Base-by-base conservation (phyloP, 2,888 invertebrate genomes). In the Uloborus plumipes region DNA sequence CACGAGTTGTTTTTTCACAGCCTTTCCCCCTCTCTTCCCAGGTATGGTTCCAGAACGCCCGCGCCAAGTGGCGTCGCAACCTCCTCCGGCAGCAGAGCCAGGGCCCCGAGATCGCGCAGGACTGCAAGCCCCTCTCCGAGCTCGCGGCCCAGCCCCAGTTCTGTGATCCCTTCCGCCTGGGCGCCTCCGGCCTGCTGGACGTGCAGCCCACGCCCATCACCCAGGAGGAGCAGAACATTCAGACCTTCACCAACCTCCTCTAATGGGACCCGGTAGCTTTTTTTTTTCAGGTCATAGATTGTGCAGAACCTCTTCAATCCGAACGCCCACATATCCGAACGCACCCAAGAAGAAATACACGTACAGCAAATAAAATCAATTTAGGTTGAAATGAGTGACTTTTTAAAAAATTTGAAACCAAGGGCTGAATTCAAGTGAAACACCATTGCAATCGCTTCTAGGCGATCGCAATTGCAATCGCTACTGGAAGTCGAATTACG, bases 21-120 rank as follows among this genome's bases (percentile, higher is more conserved):
- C 90, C 91, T 91, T 61, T n/a, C n/a, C n/a, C n/a, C n/a, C 92
- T 69, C 7, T 18, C 47, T 16, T 50, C 47, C 1, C 31, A 98
- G 98, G 98, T 98, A 3, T 99, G 98, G 98, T 99, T 99, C 90
- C 99, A 99, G 92, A 99, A 99, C 89, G 84, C 99, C 0, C 92
- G 99, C 71, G 99, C 99, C 55, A 99, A 99, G 91, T 98, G 97
- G 95, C 93, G 99, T 86, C 92, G 99, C 71, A 97, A 95, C 92
- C 93, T 95, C 89, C 91, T 94, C 87, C 94, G 94, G 88, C 94
- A 94, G 88, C 94, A 94, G 88, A 93, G 88, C 92, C 86, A 78
- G 59, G 85, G 85, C 69, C 85, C 85, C 15, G 85, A 85, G 65
- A 78, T 84, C 47, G 85, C 75, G 50, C 84, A 84, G 62, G 85